Evolutionary conservation across 2,797 vertebrate species (phyloP).

Genomic region (Pristis pectinata): DNA sequence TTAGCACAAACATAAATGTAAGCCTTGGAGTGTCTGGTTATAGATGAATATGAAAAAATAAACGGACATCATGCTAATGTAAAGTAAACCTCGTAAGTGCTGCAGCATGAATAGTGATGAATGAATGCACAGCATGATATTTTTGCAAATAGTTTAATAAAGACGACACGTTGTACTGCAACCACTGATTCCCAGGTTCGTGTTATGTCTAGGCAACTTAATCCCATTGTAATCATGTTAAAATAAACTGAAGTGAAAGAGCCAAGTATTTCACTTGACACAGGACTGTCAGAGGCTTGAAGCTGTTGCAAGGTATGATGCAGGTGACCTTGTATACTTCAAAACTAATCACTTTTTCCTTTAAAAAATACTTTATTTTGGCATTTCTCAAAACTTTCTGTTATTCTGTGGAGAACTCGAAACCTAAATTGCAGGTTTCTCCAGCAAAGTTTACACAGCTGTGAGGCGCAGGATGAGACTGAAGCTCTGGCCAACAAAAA

Average conservation of each 20-base stretch:
- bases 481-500: neutral
- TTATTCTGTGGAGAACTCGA: neutral
- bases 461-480: conserved; percentile 1
- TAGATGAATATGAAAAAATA: no score
- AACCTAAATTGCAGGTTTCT: conserved; percentile 9
- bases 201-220: neutral
- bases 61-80: no score
- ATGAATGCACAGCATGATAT: no score
- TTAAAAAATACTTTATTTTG: neutral
- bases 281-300: neutral
- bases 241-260: neutral
- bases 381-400: neutral
- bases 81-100: no score
- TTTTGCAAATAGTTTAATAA: neutral
- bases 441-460: conserved; percentile 25
- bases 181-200: neutral
- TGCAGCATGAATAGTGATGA: no score
- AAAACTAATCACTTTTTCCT: neutral
- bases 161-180: neutral
- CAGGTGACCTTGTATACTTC: neutral
- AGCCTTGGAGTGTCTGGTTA: no score
- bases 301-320: neutral
- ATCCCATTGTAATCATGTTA: neutral
- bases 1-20: no score
- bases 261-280: neutral